Evolutionary conservation across 1,140 invertebrate genomes (phyloP), one percentile per base, ranked within the genome.

Genomic region (Mesaphorura yosii): DNA sequence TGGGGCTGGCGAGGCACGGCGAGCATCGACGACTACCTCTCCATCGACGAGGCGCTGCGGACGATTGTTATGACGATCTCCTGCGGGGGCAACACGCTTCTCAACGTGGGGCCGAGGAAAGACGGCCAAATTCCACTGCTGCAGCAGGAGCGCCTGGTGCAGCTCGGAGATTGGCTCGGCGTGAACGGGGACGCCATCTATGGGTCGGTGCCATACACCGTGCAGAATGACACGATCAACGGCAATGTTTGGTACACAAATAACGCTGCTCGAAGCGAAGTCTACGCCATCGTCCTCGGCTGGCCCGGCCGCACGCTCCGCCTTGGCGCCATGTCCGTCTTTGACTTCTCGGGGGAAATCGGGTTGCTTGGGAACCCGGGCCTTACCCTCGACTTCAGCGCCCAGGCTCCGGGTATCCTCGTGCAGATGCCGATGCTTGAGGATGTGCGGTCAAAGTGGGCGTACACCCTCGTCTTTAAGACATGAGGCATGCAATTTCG

Each of bases 1-100:
- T 98, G 93, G 90, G 89, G 88, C 5, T 89, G 78, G 66, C 71
- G 88, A 39, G 76, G 85, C 62, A 81, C 86, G 66, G 81, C 86
- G 20, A 68, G 68, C 6, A 61, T 90, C 0, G 58, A 69, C 22
- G 84, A 91, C 64, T 84, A 82, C 59, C 68, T 84, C 19, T 80
- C 76, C n/a, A 77, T 79, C 7, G 66, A 80, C 41, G 79, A 88
- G 51, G 69, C 95, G 1, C 67, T 94, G 0, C 72, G 73, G 52
- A 77, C 81, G 63, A 67, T 95, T 6, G 79, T 83, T 1, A 70
- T 76, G 51, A 91, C 88, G 10, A 78, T 94, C 39, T 86, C 86
- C 56, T 89, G 83, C 66, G 86, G 87, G 68, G 74, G 75, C 23
- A 77, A 77, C 62, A 48, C 77, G 17, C 58, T 77, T 15, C 65